phyloP scores from a whole-genome alignment of 2,888 invertebrate genomes.

The Caenorhabditis sulstoni region DNA sequence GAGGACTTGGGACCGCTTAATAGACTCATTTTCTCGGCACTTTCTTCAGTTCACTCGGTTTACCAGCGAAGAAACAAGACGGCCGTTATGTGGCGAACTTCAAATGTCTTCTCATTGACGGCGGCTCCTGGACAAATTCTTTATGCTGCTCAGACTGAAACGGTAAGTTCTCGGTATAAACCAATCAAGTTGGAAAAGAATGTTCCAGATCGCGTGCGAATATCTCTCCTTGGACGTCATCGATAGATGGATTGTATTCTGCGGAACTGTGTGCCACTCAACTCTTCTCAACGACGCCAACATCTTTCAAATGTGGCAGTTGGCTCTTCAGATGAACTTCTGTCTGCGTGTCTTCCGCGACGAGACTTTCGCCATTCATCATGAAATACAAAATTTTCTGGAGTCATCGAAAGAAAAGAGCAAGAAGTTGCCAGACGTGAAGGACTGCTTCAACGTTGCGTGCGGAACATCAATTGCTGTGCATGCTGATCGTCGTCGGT shows the following conservation, averaged over 20 bases:
- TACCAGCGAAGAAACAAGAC: conserved; percentile 92
- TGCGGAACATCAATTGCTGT: conserved; percentile 86
- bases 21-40: conserved; percentile 89
- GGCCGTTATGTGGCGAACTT: conserved; percentile 92
- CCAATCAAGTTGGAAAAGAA: too few relatives aligned
- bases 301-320: conserved; percentile 89
- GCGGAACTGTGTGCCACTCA: conserved; percentile 92
- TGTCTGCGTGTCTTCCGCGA: conserved; percentile 95
- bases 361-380: conserved; percentile 91
- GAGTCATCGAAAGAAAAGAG: conserved; percentile 87
- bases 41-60: conserved; percentile 90
- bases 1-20: conserved; percentile 97
- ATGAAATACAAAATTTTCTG: conserved; percentile 92
- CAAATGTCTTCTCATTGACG: conserved; percentile 87
- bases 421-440: conserved; percentile 94
- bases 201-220: conserved; percentile 91
- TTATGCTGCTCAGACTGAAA: conserved; percentile 94
- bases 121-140: conserved; percentile 94
- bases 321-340: conserved; percentile 93
- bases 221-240: conserved; percentile 94
- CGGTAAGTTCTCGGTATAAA: conserved; percentile 82
- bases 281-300: conserved; percentile 88
- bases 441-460: conserved; percentile 93
- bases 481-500: conserved; percentile 96
- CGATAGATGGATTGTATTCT: conserved; percentile 97